Evolutionary conservation across 2,113 vertebrate species (phyloP), one percentile per base, ranked within the genome.

Genomic region (Platanista minor): DNA sequence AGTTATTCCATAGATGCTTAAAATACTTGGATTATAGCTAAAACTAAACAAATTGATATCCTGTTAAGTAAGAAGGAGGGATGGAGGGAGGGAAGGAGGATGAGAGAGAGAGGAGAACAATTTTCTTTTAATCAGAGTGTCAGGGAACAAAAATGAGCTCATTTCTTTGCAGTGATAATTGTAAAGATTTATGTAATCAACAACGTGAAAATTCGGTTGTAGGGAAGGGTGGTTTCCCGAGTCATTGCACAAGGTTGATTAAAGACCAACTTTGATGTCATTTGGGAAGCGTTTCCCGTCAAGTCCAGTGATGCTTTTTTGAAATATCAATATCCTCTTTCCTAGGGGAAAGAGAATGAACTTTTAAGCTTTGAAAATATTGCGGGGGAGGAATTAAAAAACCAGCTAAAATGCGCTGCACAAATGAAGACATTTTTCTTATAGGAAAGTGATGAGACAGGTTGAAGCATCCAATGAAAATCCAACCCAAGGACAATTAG

Each of bases 41-140:
- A 49, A 94, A 95, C 86, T 64, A 95, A 97, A 94, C 36, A 85
- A 93, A 77, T 15, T 93, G 36, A 74, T 91, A 91, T 66, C 87
- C 90, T 23, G 71, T 41, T 93, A 94, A 69, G 71, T 84, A 8
- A n/a, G 91, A 96, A 96, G 93, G 36, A 39, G 41, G 7, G 59
- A 94, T 74, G 20, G 49, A 27, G 8, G 57, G 11, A 89, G 15
- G 10, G 43, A 46, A 43, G 21, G 4, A 31, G 96, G 95, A 96
- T 87, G 62, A 66, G 27, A 4, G 74, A 97, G 23, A 97, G 27
- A 52, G 29, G 90, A 95, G 84, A 89, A 74, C 77, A 93, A 85
- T 81, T 90, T 66, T 86, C 36, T 89, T 97, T 3, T 92, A 78
- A 94, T 62, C 7, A 95, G 7, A 92, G 46, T 80, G 33, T 21